Base-by-base conservation (phyloP, 2,888 invertebrate genomes). In the Salticus scenicus region DNA sequence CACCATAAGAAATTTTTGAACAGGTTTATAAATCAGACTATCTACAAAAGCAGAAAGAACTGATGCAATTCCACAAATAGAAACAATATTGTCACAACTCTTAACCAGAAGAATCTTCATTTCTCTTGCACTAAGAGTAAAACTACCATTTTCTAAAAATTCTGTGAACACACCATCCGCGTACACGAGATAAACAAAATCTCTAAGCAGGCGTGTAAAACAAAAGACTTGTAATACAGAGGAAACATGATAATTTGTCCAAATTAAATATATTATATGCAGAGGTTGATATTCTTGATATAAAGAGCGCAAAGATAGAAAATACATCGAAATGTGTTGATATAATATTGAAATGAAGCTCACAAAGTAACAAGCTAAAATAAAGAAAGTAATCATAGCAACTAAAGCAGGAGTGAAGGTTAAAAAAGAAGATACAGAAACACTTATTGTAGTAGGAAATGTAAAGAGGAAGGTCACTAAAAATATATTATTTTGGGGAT, bases 71-170 rank as follows among this genome's bases (percentile, higher is more conserved):
- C 98, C 98, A 42, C 97, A 92, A 0, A 98, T 95, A 10, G 97
- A 96, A 0, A 97, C 95, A 82, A 97, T 92, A 0, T 97, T 98
- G 90, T 97, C 97, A 92, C 97, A 97, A 67, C 97, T 97, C 72
- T 95, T 94, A 0, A 97, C 94, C 90, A 97, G 92, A 37, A 97
- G 91, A 51, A 94, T 95, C 27, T 88, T 78, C 30, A 89, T 14
- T 24, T 86, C 70, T 17, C 76, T 83, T 47, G 67, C 63, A 64
- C 77, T 75, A 20, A 84, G 66, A n/a, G 71, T 64, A 27, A 80
- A 69, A 71, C 31, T 67, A 17, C 75, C 83, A 64, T 41, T 66
- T 47, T 69, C 83, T 31, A 63, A 17, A 57, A 83, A 84, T 41
- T 85, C 76, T 17, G 27, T 42, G 37, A 87, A 84, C 24, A 87